Conservation (phyloP, 2,797 vertebrate genomes). For the Malurus leucopterus region DNA sequence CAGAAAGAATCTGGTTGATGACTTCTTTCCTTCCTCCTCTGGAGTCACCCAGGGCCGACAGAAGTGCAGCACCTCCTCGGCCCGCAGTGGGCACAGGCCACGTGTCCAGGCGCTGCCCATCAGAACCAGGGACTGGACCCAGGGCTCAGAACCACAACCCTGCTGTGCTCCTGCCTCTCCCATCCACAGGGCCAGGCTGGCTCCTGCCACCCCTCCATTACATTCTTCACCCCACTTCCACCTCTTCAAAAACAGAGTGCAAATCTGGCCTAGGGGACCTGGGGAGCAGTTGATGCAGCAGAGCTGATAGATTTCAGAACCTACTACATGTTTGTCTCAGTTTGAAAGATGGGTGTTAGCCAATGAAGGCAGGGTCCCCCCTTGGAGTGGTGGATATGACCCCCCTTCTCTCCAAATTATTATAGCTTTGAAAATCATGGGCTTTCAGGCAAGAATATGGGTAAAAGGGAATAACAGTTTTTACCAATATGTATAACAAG, state of each 20-base stretch:
- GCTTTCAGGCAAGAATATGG: no score
- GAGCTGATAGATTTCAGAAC: neutral
- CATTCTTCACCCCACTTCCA: no score
- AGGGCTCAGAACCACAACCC: accelerated
- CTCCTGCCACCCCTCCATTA: neutral
- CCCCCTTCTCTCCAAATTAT: no score
- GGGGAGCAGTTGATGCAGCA: neutral
- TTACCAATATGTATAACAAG: no score
- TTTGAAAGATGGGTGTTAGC: no score
- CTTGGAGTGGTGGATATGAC: no score
- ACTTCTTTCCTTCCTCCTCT: neutral
- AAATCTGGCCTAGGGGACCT: accelerated
- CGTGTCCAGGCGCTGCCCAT: accelerated
- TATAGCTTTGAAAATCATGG: no score
- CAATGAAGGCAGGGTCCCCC: no score
- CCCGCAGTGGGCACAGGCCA: accelerated
- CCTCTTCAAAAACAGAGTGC: accelerated
- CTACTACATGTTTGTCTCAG: neutral
- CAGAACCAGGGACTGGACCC: accelerated
- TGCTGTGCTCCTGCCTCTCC: neutral
- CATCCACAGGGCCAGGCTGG: neutral
- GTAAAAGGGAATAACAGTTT: no score
- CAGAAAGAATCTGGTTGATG: neutral
- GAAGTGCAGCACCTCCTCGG: accelerated
- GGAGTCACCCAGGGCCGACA: accelerated